Evolutionary conservation across 2,113 vertebrate genomes (phyloP).

Genomic region (Mastomys natalensis): DNA sequence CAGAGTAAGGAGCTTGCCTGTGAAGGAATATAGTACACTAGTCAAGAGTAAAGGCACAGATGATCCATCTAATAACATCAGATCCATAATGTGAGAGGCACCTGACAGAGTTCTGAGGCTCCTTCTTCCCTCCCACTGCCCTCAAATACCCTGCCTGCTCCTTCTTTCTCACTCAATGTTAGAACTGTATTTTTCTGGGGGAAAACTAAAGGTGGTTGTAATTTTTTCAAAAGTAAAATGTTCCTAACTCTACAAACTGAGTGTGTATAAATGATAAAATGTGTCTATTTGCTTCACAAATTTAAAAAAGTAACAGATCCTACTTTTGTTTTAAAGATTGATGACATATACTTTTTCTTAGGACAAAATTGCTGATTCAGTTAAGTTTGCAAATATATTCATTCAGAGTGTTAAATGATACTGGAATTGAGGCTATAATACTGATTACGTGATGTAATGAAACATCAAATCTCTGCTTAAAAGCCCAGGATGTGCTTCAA

Average conservation of each 20-base stretch:
- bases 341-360: background rate
- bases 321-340: background rate
- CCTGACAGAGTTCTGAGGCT: background rate
- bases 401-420: background rate
- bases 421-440: background rate
- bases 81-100: accelerated
- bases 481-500: background rate
- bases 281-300: background rate
- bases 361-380: background rate
- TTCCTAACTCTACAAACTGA: background rate
- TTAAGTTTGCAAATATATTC: background rate
- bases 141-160: no score
- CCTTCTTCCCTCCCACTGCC: background rate
- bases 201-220: background rate
- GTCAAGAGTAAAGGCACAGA: background rate
- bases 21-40: accelerated
- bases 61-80: no score
- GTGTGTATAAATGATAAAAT: background rate
- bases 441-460: background rate
- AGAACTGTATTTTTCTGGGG: background rate
- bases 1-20: accelerated
- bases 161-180: background rate
- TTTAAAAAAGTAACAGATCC: background rate
- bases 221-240: background rate
- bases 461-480: background rate